Evolutionary conservation across 2,113 vertebrate genomes (phyloP).

Genomic region (Tachycineta bicolor): DNA sequence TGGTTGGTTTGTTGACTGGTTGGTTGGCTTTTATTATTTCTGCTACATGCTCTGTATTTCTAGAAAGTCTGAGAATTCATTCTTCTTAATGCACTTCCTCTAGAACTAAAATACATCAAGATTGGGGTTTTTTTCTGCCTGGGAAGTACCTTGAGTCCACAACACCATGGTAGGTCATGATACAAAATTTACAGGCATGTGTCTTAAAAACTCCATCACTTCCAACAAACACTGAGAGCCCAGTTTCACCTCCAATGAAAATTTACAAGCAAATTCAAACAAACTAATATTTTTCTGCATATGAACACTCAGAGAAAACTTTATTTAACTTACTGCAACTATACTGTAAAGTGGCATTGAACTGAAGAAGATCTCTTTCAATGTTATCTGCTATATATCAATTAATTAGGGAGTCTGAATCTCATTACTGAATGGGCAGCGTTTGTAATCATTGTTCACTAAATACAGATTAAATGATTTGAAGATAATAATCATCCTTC

Average conservation of each 20-base stretch:
- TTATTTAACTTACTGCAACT: background rate
- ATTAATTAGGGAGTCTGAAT: background rate
- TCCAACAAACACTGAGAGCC: background rate
- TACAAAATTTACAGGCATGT: background rate
- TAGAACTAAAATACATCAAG: slow-evolving; percentile 23
- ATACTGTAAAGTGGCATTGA: background rate
- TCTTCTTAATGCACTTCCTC: background rate
- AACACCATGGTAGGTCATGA: background rate
- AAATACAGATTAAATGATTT: slow-evolving; percentile 2
- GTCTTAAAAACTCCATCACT: background rate
- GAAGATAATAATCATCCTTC: background rate
- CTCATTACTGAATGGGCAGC: slow-evolving; percentile 9
- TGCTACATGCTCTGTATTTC: background rate
- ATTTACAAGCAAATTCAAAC: background rate
- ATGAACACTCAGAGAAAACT: background rate
- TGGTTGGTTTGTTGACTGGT: too few relatives aligned
- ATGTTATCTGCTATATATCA: background rate
- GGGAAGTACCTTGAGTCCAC: background rate
- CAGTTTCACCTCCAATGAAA: background rate
- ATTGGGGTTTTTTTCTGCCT: background rate
- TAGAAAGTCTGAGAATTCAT: slow-evolving; percentile 10
- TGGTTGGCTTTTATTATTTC: background rate
- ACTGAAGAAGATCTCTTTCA: background rate
- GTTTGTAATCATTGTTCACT: background rate
- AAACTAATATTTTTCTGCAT: background rate